These are phyloP conservation scores for Saccostrea cuccullata DNA, from an alignment of 1,140 invertebrate genomes.

Conservation along the genomic window DNA sequence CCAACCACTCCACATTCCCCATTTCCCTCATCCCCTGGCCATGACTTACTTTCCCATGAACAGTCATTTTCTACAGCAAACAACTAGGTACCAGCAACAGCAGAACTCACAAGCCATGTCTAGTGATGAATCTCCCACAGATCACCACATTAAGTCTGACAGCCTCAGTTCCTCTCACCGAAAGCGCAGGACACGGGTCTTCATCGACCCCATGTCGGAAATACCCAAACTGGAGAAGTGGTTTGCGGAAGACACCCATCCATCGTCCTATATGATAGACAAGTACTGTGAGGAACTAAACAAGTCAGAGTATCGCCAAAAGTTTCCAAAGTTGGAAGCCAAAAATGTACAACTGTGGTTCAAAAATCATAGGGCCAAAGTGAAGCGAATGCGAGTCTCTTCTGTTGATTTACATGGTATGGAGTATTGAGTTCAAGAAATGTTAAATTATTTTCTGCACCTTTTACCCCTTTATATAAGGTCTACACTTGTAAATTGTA, in stretches of 20 bases:
- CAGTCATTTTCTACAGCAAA: slow-evolving; percentile 70
- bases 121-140: slow-evolving; percentile 43
- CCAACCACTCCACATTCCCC: slow-evolving; percentile 71
- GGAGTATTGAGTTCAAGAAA: slow-evolving; percentile 8
- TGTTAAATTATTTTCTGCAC: not conserved
- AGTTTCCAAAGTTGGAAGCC: slow-evolving; percentile 96
- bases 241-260: slow-evolving; percentile 98
- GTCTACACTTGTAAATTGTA: slow-evolving; percentile 16
- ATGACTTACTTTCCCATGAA: slow-evolving; percentile 75
- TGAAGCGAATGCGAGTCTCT: slow-evolving; percentile 86
- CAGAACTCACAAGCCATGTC: slow-evolving; percentile 57
- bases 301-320: slow-evolving; percentile 92
- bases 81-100: slow-evolving; percentile 60
- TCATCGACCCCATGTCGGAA: slow-evolving; percentile 98
- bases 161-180: slow-evolving; percentile 57
- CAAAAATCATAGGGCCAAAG: slow-evolving; percentile 96
- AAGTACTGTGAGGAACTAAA: slow-evolving; percentile 98
- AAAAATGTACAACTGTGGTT: slow-evolving; percentile 97
- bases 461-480: not conserved
- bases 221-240: slow-evolving; percentile 97
- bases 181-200: slow-evolving; percentile 95
- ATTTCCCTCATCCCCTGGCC: slow-evolving; percentile 70
- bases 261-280: slow-evolving; percentile 96
- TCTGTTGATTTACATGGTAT: slow-evolving; percentile 38
- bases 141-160: slow-evolving; percentile 56